Conservation (phyloP, 2,888 invertebrate species). For the Trichogramma dendrolimi region DNA sequence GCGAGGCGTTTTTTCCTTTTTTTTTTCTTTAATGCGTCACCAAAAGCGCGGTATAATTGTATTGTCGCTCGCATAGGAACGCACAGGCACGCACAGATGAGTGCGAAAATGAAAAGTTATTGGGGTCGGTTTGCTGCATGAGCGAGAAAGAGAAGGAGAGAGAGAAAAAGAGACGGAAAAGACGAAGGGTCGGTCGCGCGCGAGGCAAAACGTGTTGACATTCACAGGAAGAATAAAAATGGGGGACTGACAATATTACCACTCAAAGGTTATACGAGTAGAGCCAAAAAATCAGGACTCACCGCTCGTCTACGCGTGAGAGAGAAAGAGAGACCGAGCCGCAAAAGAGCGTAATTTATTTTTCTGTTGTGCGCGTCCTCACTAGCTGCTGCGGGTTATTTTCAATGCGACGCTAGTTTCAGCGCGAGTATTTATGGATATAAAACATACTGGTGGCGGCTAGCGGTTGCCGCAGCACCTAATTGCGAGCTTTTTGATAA, state of each 20-base stretch:
- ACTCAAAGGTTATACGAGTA: background rate
- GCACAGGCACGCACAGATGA: background rate
- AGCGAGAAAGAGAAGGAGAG: background rate
- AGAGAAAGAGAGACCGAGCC: background rate
- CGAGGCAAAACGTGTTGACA: background rate
- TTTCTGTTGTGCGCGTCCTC: background rate
- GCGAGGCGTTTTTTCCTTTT: background rate
- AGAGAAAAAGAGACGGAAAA: background rate
- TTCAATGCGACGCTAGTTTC: too few relatives aligned
- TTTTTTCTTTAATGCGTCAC: background rate
- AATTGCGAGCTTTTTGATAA: slow-evolving; percentile 21
- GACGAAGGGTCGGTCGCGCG: background rate
- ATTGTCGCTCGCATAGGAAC: slow-evolving; percentile 1
- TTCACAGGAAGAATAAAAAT: too few relatives aligned
- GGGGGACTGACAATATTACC: too few relatives aligned
- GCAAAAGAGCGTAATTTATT: slow-evolving; percentile 1
- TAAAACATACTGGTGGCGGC: too few relatives aligned
- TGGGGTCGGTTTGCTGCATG: background rate
- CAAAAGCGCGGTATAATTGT: slow-evolving; percentile 9
- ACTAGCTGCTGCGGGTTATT: too few relatives aligned
- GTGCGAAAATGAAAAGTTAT: slow-evolving; percentile 18
- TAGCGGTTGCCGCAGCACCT: too few relatives aligned
- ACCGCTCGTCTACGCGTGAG: background rate
- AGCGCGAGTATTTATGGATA: too few relatives aligned
- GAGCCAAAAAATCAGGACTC: slow-evolving; percentile 16